phyloP scores from a whole-genome alignment of 2,888 invertebrate genomes.

The Penaeus monodon region DNA sequence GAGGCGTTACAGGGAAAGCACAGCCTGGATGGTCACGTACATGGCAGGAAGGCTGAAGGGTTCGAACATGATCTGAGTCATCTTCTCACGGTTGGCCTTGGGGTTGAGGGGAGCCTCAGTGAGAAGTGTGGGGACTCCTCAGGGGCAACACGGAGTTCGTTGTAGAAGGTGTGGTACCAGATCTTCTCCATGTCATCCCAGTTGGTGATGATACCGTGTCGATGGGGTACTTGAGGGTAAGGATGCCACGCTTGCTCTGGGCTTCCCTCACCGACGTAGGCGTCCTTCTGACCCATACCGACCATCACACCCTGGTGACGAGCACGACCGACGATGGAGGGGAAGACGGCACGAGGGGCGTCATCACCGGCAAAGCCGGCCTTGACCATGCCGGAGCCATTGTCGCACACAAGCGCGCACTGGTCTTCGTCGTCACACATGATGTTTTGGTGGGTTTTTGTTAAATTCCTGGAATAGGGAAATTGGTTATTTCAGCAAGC shows the following conservation, averaged over 20 bases:
- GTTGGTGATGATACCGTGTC: conserved; percentile 77
- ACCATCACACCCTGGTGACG: conserved; percentile 58
- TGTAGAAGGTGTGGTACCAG: conserved; percentile 99
- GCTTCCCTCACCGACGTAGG: conserved; percentile 66
- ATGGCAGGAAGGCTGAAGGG: conserved; percentile 72
- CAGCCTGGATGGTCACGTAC: conserved; percentile 74
- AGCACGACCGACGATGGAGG: conserved; percentile 57
- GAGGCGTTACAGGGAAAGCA: conserved; percentile 72
- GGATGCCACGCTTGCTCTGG: conserved; percentile 65
- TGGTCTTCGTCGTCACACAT: conserved; percentile 17
- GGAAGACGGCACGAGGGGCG: conserved; percentile 52
- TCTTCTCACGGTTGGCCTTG: conserved; percentile 95
- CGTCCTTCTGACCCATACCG: conserved; percentile 64
- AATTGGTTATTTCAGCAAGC: no score
- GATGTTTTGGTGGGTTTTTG: no score
- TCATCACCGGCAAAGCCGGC: conserved; percentile 57
- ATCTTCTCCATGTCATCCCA: conserved; percentile 99
- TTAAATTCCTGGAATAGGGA: no score
- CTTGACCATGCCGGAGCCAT: conserved; percentile 56
- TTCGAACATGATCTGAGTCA: conserved; percentile 79
- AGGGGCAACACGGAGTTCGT: conserved; percentile 94
- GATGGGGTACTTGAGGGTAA: conserved; percentile 65
- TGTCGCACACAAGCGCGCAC: conserved; percentile 31
- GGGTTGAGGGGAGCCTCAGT: conserved; percentile 92
- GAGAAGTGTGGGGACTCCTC: conserved; percentile 78